These are phyloP conservation scores for Brachypodius melanocephalos DNA, from an alignment of 2,113 vertebrate genomes.

Conservation along the genomic window DNA sequence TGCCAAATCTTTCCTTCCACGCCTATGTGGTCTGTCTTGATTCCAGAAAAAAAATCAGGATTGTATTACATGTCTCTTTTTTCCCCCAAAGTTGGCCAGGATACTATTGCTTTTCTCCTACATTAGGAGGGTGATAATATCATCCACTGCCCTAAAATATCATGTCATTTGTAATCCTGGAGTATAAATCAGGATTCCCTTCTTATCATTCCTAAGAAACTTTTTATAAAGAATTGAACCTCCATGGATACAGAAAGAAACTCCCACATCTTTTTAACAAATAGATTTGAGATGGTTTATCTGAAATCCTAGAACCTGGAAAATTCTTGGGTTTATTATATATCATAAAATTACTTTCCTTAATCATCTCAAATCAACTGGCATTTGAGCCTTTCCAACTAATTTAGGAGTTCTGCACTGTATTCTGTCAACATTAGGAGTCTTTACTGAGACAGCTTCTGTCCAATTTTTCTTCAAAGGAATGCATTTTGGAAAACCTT, in stretches of 20 bases:
- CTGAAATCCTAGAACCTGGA: neutral
- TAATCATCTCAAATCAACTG: neutral
- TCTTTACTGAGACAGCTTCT: neutral
- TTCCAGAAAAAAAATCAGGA: slow-evolving; percentile 7
- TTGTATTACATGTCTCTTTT: neutral
- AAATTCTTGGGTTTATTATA: neutral
- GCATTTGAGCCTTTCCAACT: neutral
- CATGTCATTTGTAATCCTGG: neutral
- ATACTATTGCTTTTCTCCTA: neutral
- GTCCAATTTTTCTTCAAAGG: neutral
- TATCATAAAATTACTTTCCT: neutral
- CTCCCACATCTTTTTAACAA: accelerated
- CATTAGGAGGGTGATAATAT: neutral
- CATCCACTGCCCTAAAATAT: neutral
- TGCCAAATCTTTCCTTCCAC: neutral
- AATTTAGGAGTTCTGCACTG: neutral
- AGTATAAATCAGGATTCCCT: neutral
- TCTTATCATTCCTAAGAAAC: neutral
- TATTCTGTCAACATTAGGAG: neutral
- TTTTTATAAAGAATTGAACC: neutral
- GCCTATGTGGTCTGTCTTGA: neutral
- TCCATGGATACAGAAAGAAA: neutral
- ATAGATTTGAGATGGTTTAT: neutral
- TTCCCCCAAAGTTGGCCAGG: neutral
- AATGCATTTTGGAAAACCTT: neutral